Evolutionary conservation across 2,113 vertebrate genomes (phyloP).

Genomic region (Seriola dumerili): DNA sequence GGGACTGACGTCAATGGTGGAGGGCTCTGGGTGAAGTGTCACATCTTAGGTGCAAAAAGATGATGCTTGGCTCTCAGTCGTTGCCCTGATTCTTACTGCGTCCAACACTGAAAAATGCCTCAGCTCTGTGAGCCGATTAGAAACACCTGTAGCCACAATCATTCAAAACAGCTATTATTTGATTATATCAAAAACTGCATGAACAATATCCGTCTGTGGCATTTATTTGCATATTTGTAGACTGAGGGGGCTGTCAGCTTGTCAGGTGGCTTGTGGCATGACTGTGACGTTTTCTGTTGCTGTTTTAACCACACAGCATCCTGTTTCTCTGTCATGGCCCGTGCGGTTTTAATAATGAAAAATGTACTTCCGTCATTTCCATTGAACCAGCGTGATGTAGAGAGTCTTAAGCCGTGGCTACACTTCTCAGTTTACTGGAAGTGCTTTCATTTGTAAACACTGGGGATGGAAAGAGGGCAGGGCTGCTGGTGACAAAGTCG

Average conservation of each 20-base stretch:
- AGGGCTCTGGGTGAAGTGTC: conserved; percentile 70
- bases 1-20: conserved; percentile 79
- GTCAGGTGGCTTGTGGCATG: conserved; percentile 72
- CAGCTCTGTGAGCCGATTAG: not conserved
- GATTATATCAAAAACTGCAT: not conserved
- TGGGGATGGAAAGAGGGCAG: conserved; percentile 61
- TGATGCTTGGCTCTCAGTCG: conserved; percentile 41
- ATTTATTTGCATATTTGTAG: conserved; percentile 51
- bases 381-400: conserved; percentile 71
- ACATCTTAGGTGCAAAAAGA: conserved; percentile 56
- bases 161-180: not conserved
- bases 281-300: conserved; percentile 75
- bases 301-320: conserved; percentile 81
- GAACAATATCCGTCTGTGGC: not conserved
- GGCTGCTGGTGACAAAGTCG: conserved; percentile 23
- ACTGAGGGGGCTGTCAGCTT: conserved; percentile 53
- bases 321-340: conserved; percentile 79
- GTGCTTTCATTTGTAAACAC: conserved; percentile 75
- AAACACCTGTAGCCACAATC: not conserved
- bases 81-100: conserved; percentile 19
- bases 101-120: not conserved
- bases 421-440: conserved; percentile 81
- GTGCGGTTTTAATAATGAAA: conserved; percentile 82
- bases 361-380: conserved; percentile 83
- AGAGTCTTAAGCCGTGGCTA: conserved; percentile 60